Evolutionary conservation across 2,888 invertebrate species (phyloP), one percentile per base, ranked within the genome.

Genomic region (Eilema depressum): DNA sequence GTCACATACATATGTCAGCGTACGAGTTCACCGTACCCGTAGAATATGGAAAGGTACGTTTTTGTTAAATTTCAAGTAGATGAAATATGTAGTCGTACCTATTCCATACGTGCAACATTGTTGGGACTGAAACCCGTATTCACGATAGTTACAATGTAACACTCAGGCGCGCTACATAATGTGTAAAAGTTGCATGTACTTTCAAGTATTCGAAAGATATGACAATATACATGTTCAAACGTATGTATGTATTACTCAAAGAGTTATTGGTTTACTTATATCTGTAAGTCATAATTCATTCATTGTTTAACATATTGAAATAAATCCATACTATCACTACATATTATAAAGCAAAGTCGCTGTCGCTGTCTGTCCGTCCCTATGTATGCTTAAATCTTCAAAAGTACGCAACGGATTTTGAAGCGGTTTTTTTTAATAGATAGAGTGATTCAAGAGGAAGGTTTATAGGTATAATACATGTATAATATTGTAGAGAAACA

Each of bases 51-150:
- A 65, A 26, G 17, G 37, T 62, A 25, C 23, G 25, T 61, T 47
- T 53, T 53, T 53, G 53, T 53, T n/a, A 53, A 53, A n/a, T 53
- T 53, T 53, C 53, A 53, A 53, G n/a, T 53, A 53, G 53, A n/a
- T 53, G 53, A 53, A n/a, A 53, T 53, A 59, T 25, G 25, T 59
- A 26, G 59, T 59, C 59, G 53, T 53, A 59, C 59, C 14, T 26
- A n/a, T 3, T 20, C 20, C 47, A 47, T 53, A 53, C 53, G 8
- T 63, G 41, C 25, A 33, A 33, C 41, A 17, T 64, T 64, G 53
- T 53, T 63, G 14, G 14, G 41, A 23, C 23, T 25, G 66, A 71
- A 20, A 53, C 53, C 53, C 2, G 53, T 10, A 14, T 47, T 53
- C 53, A 53, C 0, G 53, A 53, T 53, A 53, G 53, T n/a, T 53